Evolutionary conservation across 2,888 invertebrate species (phyloP), one percentile per base, ranked within the genome.

Genomic region (Zele albiditarsus): DNA sequence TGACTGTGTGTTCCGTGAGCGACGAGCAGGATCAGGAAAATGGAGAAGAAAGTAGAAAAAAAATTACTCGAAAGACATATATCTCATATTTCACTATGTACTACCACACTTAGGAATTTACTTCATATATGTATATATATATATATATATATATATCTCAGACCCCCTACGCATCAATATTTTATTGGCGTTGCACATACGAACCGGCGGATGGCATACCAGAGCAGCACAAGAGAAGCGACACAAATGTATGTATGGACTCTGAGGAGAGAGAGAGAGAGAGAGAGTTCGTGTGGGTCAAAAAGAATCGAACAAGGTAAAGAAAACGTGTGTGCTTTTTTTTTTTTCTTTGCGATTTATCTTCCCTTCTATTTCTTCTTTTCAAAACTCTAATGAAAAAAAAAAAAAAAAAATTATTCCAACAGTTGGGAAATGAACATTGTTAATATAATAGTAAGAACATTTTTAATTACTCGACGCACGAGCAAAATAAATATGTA

Each of bases 101-200:
- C 66, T 42, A 67, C 46, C 27, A 67, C 46, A 27, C 25, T 16
- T 27, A 38, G n/a, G 16, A 67, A 67, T 67, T 42, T 65, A 25
- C 38, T 65, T 63, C 10, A 38, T 38, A 38, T n/a, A n/a, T n/a
- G n/a, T 74, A 73, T 70, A 38, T 67, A 28, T 69, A 68, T 74
- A 74, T 63, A 75, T 76, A 78, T 74, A 79, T 75, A 78, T 79
- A 80, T 79, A 82, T 82, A 82, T 80, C 80, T 80, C 81, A 80
- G 83, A 83, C 82, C 20, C 82, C 82, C 80, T 65, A 78, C 78
- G 83, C 85, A 85, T 88, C 86, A 88, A 88, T 88, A 88, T 87
- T 88, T 88, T 82, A 87, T 81, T 81, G 83, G 82, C 83, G 83
- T 83, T 81, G 83, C 83, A 81, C 80, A 80, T 82, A 78, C 82